Percentiles rank a stretch among this genome's conserved stretches.
These are phyloP conservation scores for Pandemis heparana DNA, from an alignment of 2,888 invertebrate genomes.

Conservation along the genomic window DNA sequence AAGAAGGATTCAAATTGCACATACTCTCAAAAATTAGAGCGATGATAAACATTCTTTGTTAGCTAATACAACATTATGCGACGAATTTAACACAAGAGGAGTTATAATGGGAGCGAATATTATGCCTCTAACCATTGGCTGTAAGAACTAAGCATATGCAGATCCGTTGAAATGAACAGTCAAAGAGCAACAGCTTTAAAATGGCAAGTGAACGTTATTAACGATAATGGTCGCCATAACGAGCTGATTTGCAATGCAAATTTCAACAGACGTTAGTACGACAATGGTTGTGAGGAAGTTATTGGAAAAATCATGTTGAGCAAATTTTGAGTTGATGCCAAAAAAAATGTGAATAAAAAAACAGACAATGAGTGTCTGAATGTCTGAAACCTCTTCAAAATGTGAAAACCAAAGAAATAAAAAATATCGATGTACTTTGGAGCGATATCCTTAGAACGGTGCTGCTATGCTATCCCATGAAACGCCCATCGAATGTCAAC, in stretches of 20 bases:
- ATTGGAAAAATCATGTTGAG: background rate
- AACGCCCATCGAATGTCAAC: background rate
- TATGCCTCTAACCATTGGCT: constrained; percentile 2
- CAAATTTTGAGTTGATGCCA: background rate
- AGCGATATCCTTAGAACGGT: background rate
- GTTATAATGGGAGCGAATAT: constrained; percentile 8
- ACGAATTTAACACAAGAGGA: background rate
- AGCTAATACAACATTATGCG: background rate
- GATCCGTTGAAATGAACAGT: constrained; percentile 4
- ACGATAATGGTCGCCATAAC: constrained; percentile 42
- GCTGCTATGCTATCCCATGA: background rate
- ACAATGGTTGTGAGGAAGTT: constrained; percentile 34
- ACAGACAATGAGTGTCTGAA: background rate
- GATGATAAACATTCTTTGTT: background rate
- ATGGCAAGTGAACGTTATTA: constrained; percentile 27
- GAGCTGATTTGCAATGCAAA: constrained; percentile 52
- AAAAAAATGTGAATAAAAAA: background rate
- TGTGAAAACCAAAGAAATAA: background rate
- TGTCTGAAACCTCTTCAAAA: background rate
- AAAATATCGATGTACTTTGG: background rate
- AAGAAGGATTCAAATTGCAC: background rate
- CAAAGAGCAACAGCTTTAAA: constrained; percentile 19
- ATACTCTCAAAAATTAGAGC: background rate
- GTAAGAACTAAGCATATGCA: constrained; percentile 2
- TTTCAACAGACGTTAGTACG: constrained; percentile 46